Conservation (phyloP, 2,113 vertebrate species). For the Harpagus bidentatus region DNA sequence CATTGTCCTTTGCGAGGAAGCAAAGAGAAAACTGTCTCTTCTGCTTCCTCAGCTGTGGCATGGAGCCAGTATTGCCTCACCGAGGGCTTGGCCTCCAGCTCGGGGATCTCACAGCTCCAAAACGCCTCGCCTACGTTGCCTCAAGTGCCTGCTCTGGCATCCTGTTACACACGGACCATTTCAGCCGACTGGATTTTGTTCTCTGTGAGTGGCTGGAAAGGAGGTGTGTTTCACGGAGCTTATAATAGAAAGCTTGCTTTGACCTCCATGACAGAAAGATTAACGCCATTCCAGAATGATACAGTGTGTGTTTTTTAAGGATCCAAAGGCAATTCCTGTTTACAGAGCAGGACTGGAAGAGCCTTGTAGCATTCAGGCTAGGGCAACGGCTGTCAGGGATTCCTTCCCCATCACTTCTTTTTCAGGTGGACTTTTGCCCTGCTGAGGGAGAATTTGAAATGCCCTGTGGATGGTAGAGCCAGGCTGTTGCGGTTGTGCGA, state of each 20-base stretch:
- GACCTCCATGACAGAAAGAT: not conserved
- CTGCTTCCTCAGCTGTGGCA: not conserved
- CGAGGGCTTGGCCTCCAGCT: not conserved
- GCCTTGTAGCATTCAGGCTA: not conserved
- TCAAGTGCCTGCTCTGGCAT: not conserved
- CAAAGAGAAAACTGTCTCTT: not conserved
- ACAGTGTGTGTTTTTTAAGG: not conserved
- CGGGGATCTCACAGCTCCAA: not conserved
- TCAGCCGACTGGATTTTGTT: not conserved
- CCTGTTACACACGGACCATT: not conserved
- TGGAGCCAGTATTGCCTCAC: not conserved
- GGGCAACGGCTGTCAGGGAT: not conserved
- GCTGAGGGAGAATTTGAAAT: not conserved
- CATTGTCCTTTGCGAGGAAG: conserved; percentile 9
- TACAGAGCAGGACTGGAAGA: conserved; percentile 6
- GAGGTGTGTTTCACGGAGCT: conserved; percentile 18
- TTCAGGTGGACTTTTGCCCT: not conserved
- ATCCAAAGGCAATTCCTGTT: conserved; percentile 35
- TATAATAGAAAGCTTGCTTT: conserved; percentile 51
- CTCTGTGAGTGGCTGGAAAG: conserved; percentile 10
- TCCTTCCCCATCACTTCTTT: not conserved
- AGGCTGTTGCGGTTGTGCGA: not conserved
- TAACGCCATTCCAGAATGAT: conserved; percentile 28
- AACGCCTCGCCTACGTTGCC: not conserved
- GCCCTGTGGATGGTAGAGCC: rapidly evolving